Evolutionary conservation across 1,140 invertebrate genomes (phyloP).

Genomic region (Latrodectus geometricus): DNA sequence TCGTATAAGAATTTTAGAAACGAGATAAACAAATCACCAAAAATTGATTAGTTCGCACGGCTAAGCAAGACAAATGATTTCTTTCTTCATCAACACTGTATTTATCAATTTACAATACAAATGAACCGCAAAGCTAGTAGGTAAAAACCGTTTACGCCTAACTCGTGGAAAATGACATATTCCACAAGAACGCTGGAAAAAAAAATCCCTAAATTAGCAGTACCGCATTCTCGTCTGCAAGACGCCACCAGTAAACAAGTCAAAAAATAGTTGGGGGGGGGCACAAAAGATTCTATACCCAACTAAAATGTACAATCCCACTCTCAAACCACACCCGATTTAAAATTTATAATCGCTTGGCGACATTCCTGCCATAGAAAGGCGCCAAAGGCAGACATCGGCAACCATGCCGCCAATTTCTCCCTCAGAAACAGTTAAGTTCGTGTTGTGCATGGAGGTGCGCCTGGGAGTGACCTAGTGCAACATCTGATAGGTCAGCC

Average conservation of each 20-base stretch:
- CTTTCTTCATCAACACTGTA: background rate
- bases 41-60: no score
- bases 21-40: no score
- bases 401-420: constrained; percentile 32
- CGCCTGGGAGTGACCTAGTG: constrained; percentile 25
- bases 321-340: constrained; percentile 37
- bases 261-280: background rate
- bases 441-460: constrained; percentile 33
- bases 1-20: no score
- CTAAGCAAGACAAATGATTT: no score
- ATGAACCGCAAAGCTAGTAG: background rate
- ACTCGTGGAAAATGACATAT: background rate
- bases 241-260: constrained; percentile 15
- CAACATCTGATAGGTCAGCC: constrained; percentile 28
- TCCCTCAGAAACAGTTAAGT: constrained; percentile 25
- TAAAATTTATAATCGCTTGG: constrained; percentile 60
- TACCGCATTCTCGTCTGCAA: constrained; percentile 7
- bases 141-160: background rate
- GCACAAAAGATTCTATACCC: constrained; percentile 15
- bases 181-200: background rate
- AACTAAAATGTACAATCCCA: constrained; percentile 28
- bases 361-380: constrained; percentile 37
- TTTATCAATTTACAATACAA: background rate
- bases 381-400: constrained; percentile 15
- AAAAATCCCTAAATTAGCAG: background rate